Percentiles rank a stretch among this genome's conserved stretches.
phyloP scores from a whole-genome alignment of 2,113 vertebrate species.

The Ameiurus melas region DNA sequence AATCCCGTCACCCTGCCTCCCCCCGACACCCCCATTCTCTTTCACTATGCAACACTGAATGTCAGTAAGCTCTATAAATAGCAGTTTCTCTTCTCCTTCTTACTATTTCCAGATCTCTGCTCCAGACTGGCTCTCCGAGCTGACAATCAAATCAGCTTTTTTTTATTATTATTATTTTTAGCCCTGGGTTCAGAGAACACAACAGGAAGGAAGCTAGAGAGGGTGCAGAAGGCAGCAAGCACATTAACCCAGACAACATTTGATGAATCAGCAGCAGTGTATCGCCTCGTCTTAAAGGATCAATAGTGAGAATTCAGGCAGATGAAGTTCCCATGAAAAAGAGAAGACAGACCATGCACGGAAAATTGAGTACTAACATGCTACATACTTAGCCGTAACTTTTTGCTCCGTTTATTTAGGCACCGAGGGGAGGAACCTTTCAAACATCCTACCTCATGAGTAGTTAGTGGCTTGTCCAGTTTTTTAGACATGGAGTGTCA shows the following conservation, averaged over 20 bases:
- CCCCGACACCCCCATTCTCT: neutral
- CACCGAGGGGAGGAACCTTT: neutral
- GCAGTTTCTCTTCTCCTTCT: constrained; percentile 5
- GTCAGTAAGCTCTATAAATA: constrained; percentile 50
- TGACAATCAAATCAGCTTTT: constrained; percentile 55
- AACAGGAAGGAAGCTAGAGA: neutral
- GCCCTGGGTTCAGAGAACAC: constrained; percentile 18
- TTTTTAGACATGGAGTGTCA: neutral
- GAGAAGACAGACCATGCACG: neutral
- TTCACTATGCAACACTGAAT: constrained; percentile 44
- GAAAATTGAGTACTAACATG: too few relatives aligned
- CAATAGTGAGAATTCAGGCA: constrained; percentile 26
- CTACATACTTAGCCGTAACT: too few relatives aligned
- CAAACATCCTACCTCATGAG: neutral
- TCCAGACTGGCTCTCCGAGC: constrained; percentile 37
- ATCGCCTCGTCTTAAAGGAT: constrained; percentile 25
- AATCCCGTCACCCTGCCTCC: constrained; percentile 1
- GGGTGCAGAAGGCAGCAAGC: neutral
- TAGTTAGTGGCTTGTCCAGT: neutral
- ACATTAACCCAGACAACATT: neutral
- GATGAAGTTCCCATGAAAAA: constrained; percentile 15
- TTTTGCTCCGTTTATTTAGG: neutral
- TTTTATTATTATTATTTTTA: constrained; percentile 57
- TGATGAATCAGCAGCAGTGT: constrained; percentile 42
- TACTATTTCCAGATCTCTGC: constrained; percentile 41